Evolutionary conservation across 2,888 invertebrate genomes (phyloP), one percentile per base, ranked within the genome.

Genomic region (Chalcis sispes): DNA sequence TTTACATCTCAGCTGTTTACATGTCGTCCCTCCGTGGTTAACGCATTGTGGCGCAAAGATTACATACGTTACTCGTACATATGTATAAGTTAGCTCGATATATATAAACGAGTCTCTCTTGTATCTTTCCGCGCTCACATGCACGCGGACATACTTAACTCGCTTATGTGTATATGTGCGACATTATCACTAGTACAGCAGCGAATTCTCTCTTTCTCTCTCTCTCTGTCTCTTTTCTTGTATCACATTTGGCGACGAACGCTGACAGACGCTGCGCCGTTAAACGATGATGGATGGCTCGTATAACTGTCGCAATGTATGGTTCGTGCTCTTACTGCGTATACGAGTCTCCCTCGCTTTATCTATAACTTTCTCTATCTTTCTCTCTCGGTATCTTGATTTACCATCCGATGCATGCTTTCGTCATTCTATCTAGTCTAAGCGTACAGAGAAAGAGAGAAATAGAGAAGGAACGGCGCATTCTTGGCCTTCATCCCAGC

Each of bases 271-370:
- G 82, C 82, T 82, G 80, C 82, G 67, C 70, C 64, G 75, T 75
- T 75, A 75, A 75, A 70, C 84, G 84, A 87, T 86, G 86, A 86
- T 85, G 81, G 85, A 86, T 87, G 83, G 83, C 82, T 85, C 84
- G 82, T 85, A 86, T 86, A 86, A 85, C 83, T 85, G 85, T 86
- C 85, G 83, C 84, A 84, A 85, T 84, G 83, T 81, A 80, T 80
- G n/a, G n/a, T n/a, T n/a, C n/a, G n/a, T 81, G 84, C 86, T n/a
- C n/a, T n/a, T 85, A 83, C 84, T 83, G 83, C 84, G 83, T 42
- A 42, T 42, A 86, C 83, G 84, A 84, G 85, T 18, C 59, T 40
- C 13, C 2, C n/a, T 13, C 18, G 32, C 32, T 20, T 18, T 20
- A 3, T n/a, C 15, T 10, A 4, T 36, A 4, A 36, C 36, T 36